phyloP scores from a whole-genome alignment of 2,797 vertebrate genomes.

The Sternarchorhynchus goeldii region DNA sequence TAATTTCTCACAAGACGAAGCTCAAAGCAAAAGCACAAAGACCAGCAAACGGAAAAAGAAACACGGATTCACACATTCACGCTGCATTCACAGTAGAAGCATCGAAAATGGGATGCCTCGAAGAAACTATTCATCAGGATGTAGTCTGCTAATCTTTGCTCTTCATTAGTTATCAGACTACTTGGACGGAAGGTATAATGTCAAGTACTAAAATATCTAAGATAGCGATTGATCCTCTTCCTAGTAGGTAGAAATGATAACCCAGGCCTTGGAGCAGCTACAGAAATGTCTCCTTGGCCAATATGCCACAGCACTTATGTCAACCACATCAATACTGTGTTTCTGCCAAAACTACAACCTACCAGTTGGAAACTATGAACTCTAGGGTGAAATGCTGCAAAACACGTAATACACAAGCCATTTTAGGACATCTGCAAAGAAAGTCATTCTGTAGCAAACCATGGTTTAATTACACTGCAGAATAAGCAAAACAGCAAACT shows the following conservation, averaged over 20 bases:
- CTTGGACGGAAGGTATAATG: constrained; percentile 14
- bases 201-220: constrained; percentile 20
- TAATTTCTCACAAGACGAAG: no score
- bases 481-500: no score
- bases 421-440: no score
- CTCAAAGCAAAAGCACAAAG: no score
- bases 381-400: no score
- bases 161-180: constrained; percentile 15
- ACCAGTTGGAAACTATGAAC: background rate
- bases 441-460: no score
- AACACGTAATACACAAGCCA: no score
- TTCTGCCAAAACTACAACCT: background rate
- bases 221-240: constrained; percentile 29
- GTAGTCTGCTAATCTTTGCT: background rate
- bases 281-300: background rate
- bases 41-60: no score
- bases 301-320: background rate
- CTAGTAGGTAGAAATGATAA: constrained; percentile 20
- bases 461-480: no score
- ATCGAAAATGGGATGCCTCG: background rate
- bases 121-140: background rate
- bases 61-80: no score
- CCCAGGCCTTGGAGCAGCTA: background rate
- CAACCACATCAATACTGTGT: background rate
- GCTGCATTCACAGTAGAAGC: background rate